Evolutionary conservation across 2,888 invertebrate species (phyloP), one percentile per base, ranked within the genome.

Genomic region (Amblyjoppa fuscipennis): DNA sequence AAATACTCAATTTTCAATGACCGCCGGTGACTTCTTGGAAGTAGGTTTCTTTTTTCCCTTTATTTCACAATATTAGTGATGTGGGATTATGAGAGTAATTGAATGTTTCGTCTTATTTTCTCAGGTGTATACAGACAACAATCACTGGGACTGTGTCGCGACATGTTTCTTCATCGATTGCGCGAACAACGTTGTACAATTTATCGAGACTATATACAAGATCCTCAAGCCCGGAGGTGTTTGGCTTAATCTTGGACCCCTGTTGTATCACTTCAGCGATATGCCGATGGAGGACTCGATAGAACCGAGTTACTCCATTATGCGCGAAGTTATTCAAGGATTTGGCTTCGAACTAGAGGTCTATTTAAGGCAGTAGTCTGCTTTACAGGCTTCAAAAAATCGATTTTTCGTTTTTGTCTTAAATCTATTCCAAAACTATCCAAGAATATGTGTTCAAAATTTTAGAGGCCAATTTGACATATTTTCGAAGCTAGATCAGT

Each of bases 111-210:
- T 64, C 16, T 34, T 13, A 31, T 59, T 41, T 41, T 87, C 89
- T 90, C 92, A 96, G 96, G 96, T 97, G 0, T 97, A 97, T 92
- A 96, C 95, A 1, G 95, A 96, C 59, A 91, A 95, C 64, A 96
- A 97, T 85, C 95, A 96, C 74, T 99, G 99, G 97, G 96, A 99
- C 92, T 98, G 98, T 93, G 97, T 99, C 0, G 98, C 98, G 0
- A 99, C 99, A 0, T 99, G 99, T 89, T 99, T 99, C 95, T 99
- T 99, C 94, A 98, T 99, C 80, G 99, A 99, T 94, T 99, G 99
- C 91, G 99, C 99, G 0, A 98, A 98, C 84, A 99, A 99, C 94
- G 97, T 99, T 25, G 97, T 99, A 3, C 97, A 98, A 91, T 99
- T 99, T 92, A 97, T 99, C 49, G 98, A 99, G 95, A 96, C 97